phyloP scores from a whole-genome alignment of 35 echinoderm and acorn worm genomes.

The Apostichopus parvimensis region DNA sequence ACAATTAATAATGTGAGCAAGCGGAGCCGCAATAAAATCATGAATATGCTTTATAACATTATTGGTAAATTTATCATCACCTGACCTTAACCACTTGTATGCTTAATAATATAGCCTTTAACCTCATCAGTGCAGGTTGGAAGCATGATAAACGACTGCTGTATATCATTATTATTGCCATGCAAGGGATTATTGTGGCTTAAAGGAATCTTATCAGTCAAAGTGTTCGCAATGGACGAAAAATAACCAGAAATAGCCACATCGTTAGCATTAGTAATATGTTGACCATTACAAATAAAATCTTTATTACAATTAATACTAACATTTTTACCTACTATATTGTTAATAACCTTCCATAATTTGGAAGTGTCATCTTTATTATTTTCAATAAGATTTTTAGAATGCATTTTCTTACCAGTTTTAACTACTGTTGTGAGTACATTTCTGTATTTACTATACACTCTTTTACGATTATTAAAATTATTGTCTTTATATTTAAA shows the following conservation, averaged over 20 bases:
- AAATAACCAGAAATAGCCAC: background rate
- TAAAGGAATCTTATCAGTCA: background rate
- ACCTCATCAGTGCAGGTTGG: background rate
- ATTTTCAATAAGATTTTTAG: background rate
- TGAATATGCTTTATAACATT: background rate
- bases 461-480: background rate
- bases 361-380: background rate
- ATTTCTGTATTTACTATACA: background rate
- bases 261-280: too few species aligned
- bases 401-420: constrained; percentile 1
- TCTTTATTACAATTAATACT: background rate
- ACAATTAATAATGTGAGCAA: background rate
- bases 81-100: background rate
- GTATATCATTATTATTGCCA: background rate
- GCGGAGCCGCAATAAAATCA: background rate
- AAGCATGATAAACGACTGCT: background rate
- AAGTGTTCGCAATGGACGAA: background rate
- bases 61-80: background rate
- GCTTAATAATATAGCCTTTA: background rate
- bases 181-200: background rate
- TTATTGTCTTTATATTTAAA: background rate
- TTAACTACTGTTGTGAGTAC: background rate
- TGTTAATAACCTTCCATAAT: background rate
- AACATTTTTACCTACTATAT: background rate
- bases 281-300: background rate